Evolutionary conservation across 2,888 invertebrate genomes (phyloP).

Genomic region (Microctonus aethiopoides): DNA sequence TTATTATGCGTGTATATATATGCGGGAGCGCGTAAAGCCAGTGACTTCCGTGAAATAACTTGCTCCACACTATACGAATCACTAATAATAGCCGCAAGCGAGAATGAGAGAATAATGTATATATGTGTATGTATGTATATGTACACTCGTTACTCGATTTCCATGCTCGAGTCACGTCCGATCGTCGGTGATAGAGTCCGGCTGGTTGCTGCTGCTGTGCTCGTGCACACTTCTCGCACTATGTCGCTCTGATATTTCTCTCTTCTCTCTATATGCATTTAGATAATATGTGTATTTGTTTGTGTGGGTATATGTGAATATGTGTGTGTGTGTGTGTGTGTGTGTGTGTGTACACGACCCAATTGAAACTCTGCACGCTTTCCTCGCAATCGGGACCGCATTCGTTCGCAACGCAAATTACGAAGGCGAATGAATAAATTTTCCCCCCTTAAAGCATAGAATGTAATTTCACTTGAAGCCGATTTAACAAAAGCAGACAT

Average conservation of each 20-base stretch:
- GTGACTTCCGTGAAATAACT: constrained; percentile 34
- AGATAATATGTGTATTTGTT: not conserved
- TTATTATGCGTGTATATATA: constrained; percentile 19
- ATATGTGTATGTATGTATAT: not conserved
- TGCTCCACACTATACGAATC: constrained; percentile 22
- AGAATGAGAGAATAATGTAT: constrained; percentile 1
- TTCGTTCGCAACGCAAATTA: constrained; percentile 34
- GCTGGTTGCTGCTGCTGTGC: constrained; percentile 8
- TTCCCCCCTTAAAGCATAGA: not conserved
- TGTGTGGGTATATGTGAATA: not conserved
- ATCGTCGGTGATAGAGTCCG: constrained; percentile 33
- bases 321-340: not conserved
- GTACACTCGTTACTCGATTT: constrained; percentile 33
- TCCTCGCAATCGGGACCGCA: constrained; percentile 29
- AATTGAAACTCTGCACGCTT: constrained; percentile 36
- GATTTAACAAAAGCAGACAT: constrained; percentile 11
- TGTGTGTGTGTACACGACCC: constrained; percentile 6
- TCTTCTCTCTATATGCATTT: not conserved
- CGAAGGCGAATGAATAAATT: constrained; percentile 32
- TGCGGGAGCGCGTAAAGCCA: constrained; percentile 17
- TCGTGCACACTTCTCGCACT: not conserved
- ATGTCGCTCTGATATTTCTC: not conserved
- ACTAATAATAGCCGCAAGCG: constrained; percentile 31
- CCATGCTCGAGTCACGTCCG: constrained; percentile 35
- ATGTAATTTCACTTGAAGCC: constrained; percentile 14